Evolutionary conservation across 1,140 invertebrate genomes (phyloP), one percentile per base, ranked within the genome.

Genomic region (Drosophila saltans): DNA sequence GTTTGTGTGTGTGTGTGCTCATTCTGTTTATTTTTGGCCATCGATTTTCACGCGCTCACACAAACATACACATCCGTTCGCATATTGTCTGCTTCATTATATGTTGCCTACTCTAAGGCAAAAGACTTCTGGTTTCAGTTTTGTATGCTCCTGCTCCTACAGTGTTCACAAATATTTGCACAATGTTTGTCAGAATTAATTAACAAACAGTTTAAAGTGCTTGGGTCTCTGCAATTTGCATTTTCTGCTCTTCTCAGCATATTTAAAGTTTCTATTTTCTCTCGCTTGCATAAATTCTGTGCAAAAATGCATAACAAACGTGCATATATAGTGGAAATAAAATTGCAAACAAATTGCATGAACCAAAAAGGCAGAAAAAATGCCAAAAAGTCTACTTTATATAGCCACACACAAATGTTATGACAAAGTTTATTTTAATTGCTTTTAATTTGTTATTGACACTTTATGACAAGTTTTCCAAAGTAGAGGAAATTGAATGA

Each of bases 131-230:
- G 63, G 68, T 69, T 33, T 8, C 45, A 56, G 45, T 8, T 24
- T 52, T 52, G 45, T 52, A 48, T 65, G 60, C 45, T 16, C 65
- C 61, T 58, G 16, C 24, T 62, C 61, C 43, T 55, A 56, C 69
- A 72, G 69, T 88, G 76, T 76, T 68, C 64, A 55, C 72, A 88
- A 89, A 88, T 88, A 88, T 88, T 88, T 88, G 75, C 80, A 66
- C 74, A 84, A 75, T 89, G 79, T 84, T 89, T 89, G 84, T 84
- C 84, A 84, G 80, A 88, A 88, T 88, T 88, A 88, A 88, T 88
- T 89, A 88, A 84, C 77, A 89, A 75, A 39, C 66, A 67, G 69
- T 80, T 75, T 69, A 67, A 66, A 79, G 66, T 63, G 64, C 45
- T 63, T 56, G 9, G 16, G 66, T 39, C 36, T 30, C 28, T 16